Evolutionary conservation across 2,888 invertebrate species (phyloP), one percentile per base, ranked within the genome.

Genomic region (Neoitamus cyanurus): DNA sequence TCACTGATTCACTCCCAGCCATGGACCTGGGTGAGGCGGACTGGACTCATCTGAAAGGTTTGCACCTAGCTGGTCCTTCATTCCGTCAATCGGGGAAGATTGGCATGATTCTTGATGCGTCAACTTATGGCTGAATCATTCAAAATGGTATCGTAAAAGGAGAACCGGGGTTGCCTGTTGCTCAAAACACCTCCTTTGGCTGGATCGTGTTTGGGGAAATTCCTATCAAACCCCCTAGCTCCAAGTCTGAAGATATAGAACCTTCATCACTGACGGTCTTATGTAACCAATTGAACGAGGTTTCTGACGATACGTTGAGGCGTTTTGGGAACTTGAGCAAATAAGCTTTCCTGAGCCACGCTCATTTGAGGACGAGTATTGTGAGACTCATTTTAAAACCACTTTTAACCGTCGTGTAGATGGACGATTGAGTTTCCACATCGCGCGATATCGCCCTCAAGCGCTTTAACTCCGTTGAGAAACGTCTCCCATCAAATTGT

Each of bases 61-160:
- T 75, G 20, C 37, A 20, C 15, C 37, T 75, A 9, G 75, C 75
- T 37, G 75, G 37, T 7, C 34, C 75, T 4, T 75, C 28, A 11
- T 75, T 75, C 11, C 20, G n/a, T 75, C 75, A 36, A 75, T 36
- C 28, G 7, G 42, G 75, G 2, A 77, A 30, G n/a, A 77, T 77
- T 77, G 77, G 42, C 5, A 77, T 77, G 9, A 75, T 75, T 3
- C 75, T 75, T 37, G 75, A 75, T 28, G 75, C 75, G 6, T 75
- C 75, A 34, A 11, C 6, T 42, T 36, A 75, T 42, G 75, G 75
- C 0, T 20, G 20, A 42, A 75, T 75, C 0, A 75, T 75, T 75
- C 37, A 42, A 1, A 42, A 42, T 1, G 75, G 75, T 42, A 11
- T 75, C 5, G 37, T 25, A 3, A 75, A 9, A 7, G 75, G 75